These are phyloP conservation scores for Labeo calbasu DNA, from an alignment of 2,797 vertebrate genomes.

Conservation along the genomic window DNA sequence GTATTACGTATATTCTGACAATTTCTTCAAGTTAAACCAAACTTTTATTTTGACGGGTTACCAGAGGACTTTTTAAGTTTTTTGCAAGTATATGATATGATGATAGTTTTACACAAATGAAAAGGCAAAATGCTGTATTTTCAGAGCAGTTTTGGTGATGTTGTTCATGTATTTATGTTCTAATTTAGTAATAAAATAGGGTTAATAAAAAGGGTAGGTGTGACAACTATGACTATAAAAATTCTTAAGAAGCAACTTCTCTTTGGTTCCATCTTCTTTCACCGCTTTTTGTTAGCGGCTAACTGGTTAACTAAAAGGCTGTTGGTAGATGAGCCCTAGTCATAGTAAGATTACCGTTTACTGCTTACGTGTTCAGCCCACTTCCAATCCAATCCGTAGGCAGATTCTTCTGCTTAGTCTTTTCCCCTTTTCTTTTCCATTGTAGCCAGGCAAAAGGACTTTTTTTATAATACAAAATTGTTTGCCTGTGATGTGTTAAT, in stretches of 20 bases:
- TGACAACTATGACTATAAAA: neutral
- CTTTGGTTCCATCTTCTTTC: neutral
- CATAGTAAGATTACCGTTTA: slow-evolving; percentile 1
- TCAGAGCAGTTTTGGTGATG: too few relatives aligned
- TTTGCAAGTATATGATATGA: too few relatives aligned
- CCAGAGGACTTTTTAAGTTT: too few relatives aligned
- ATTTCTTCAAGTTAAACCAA: too few relatives aligned
- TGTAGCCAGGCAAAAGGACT: neutral
- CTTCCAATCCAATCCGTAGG: neutral
- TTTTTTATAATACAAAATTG: neutral
- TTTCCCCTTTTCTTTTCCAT: neutral
- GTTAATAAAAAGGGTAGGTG: too few relatives aligned
- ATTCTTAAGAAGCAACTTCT: neutral
- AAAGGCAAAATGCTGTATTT: too few relatives aligned
- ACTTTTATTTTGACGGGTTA: too few relatives aligned
- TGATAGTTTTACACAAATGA: too few relatives aligned
- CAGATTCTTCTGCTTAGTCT: neutral
- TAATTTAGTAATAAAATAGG: neutral
- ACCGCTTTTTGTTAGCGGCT: neutral
- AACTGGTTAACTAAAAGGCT: neutral
- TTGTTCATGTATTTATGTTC: too few relatives aligned
- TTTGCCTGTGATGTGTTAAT: neutral
- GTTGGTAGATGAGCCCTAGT: neutral
- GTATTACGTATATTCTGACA: too few relatives aligned
- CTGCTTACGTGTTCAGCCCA: slow-evolving; percentile 1